Evolutionary conservation across 2,888 invertebrate genomes (phyloP), one percentile per base, ranked within the genome.

Genomic region (Blomia tropicalis): DNA sequence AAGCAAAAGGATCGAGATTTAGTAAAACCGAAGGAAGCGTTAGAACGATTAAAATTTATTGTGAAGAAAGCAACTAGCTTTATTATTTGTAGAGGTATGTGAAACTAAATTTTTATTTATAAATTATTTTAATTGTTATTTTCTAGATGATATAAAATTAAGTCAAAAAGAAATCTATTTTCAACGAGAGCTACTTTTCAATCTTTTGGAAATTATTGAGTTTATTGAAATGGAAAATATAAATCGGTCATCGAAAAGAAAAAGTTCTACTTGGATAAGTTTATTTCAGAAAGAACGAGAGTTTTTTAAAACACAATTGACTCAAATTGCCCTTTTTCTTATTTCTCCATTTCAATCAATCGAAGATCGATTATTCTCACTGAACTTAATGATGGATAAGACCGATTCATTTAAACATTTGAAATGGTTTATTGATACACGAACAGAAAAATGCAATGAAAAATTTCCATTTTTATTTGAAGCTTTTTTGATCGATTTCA

Each of bases 301-400:
- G 0, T 69, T 70, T 1, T 65, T 75, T n/a, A 71, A 75, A 64
- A 72, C 72, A 31, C 74, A 76, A 66, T 72, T 77, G 0, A 75
- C 77, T 1, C 74, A 73, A 66, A 70, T 78, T 54, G 72, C 78
- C 69, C 70, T 75, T 1, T 77, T 77, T 76, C 69, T 78, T 32
- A 66, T 78, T 32, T 73, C 75, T 5, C 77, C 78, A 0, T 72
- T 73, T 51, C 77, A 78, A 64, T 73, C 72, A 53, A 72, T 73
- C 44, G 71, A 73, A 22, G 72, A 76, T 3, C 70, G 77, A 61
- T 71, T 76, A 41, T 77, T 75, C 66, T 74, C 73, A 0, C 72
- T 78, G 0, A 71, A 76, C 65, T 72, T 75, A 1, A 44, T 67
- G 7, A 41, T 63, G 25, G 59, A 59, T 19, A 66, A 66, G 53